phyloP scores from a whole-genome alignment of 1,140 invertebrate species.

The Micrasema minimum region DNA sequence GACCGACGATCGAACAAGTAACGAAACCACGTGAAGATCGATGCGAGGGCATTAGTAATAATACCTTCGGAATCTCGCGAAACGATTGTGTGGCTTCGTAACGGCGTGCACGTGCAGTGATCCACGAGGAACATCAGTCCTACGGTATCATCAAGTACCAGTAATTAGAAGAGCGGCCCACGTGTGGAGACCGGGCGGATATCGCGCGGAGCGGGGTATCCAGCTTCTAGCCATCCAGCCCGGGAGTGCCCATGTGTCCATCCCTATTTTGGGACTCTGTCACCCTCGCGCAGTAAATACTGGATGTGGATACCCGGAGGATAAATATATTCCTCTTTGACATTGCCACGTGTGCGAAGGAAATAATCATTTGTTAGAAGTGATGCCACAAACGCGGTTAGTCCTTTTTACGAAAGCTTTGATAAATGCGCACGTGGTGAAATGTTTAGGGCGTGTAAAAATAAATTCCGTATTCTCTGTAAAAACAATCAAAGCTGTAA shows the following conservation, averaged over 20 bases:
- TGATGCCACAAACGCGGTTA: slow-evolving; percentile 23
- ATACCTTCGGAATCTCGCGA: neutral
- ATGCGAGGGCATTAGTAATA: slow-evolving; percentile 1
- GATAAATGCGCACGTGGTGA: slow-evolving; percentile 34
- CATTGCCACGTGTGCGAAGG: slow-evolving; percentile 34
- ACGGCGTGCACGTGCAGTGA: slow-evolving; percentile 8
- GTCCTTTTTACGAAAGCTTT: slow-evolving; percentile 25
- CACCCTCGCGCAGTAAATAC: slow-evolving; percentile 29
- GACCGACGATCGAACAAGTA: no score
- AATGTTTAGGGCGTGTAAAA: slow-evolving; percentile 16
- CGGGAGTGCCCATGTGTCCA: slow-evolving; percentile 29
- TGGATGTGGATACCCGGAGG: slow-evolving; percentile 1
- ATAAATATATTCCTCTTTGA: slow-evolving; percentile 40
- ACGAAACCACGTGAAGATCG: neutral
- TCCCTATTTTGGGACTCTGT: slow-evolving; percentile 44
- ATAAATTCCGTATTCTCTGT: neutral
- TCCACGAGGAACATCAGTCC: neutral
- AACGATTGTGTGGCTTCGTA: neutral
- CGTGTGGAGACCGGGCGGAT: neutral
- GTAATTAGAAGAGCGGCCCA: slow-evolving; percentile 19
- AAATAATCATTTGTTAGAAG: slow-evolving; percentile 40
- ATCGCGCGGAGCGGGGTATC: slow-evolving; percentile 7
- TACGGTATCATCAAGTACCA: slow-evolving; percentile 7
- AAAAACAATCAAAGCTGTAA: neutral
- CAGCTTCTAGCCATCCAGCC: slow-evolving; percentile 4